Conservation (phyloP, 1,140 invertebrate genomes). For the Gryon sp. region DNA sequence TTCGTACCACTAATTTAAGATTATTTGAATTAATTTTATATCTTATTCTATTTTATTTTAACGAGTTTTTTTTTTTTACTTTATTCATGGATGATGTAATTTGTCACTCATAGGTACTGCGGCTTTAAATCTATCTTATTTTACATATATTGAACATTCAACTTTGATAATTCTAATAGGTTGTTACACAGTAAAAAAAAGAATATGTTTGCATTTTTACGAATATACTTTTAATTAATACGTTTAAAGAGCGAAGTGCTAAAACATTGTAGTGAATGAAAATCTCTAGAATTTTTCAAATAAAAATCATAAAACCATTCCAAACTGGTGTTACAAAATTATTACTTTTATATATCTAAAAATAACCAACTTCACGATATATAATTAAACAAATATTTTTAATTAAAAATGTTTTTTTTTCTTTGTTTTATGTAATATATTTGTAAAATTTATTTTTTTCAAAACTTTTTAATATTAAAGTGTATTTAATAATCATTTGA, state of each 20-base stretch:
- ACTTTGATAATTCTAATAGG: slow-evolving; percentile 30
- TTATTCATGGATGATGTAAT: background rate
- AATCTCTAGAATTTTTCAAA: slow-evolving; percentile 54
- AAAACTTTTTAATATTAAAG: too few relatives aligned
- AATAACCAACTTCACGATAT: too few relatives aligned
- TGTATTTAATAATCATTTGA: too few relatives aligned
- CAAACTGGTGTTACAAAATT: background rate
- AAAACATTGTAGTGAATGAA: slow-evolving; percentile 56
- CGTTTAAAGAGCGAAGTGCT: slow-evolving; percentile 27
- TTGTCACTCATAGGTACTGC: slow-evolving; percentile 7
- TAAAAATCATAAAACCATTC: slow-evolving; percentile 35
- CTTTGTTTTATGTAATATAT: too few relatives aligned
- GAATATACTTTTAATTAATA: slow-evolving; percentile 27
- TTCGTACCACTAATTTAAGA: too few relatives aligned
- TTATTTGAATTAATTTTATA: slow-evolving; percentile 8
- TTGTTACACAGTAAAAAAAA: slow-evolving; percentile 24
- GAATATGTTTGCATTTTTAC: slow-evolving; percentile 35
- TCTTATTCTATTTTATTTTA: background rate
- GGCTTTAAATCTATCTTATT: slow-evolving; percentile 29
- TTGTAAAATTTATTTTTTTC: too few relatives aligned
- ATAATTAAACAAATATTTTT: too few relatives aligned
- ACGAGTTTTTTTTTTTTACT: background rate
- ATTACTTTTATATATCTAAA: too few relatives aligned
- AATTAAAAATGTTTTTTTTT: slow-evolving; percentile 21
- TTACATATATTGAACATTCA: slow-evolving; percentile 17